Evolutionary conservation across 2,113 vertebrate species (phyloP).

Genomic region (Phycodurus eques): DNA sequence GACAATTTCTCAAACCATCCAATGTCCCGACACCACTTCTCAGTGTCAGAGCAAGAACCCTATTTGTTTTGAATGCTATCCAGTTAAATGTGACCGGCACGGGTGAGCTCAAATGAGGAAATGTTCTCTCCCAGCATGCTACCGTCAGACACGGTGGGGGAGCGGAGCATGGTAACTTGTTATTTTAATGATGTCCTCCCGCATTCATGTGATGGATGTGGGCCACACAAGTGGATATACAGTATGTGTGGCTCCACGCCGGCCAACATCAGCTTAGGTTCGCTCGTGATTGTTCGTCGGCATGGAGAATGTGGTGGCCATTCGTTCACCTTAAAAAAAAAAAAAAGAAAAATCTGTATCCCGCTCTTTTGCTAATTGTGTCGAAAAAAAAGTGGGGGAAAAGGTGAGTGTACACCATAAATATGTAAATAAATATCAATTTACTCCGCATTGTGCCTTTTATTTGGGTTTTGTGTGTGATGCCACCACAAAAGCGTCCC

Average conservation of each 20-base stretch:
- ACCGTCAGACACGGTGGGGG: background rate
- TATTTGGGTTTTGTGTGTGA: background rate
- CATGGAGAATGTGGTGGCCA: constrained; percentile 1
- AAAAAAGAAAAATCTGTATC: background rate
- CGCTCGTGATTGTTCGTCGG: background rate
- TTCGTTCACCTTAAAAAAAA: background rate
- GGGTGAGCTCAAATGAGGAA: constrained; percentile 1
- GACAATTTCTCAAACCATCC: background rate
- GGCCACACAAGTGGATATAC: constrained; percentile 8
- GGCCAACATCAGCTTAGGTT: constrained; percentile 9
- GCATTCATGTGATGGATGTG: background rate
- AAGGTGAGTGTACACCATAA: background rate
- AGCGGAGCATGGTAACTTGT: background rate
- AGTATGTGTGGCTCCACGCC: background rate
- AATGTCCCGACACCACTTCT: background rate
- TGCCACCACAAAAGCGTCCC: background rate
- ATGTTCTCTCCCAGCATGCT: background rate
- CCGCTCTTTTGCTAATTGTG: background rate
- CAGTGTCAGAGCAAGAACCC: background rate
- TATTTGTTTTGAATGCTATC: background rate
- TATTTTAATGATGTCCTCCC: constrained; percentile 12
- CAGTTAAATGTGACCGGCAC: background rate
- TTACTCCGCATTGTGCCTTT: background rate
- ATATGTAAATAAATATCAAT: background rate
- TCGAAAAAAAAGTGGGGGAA: background rate